phyloP scores from a whole-genome alignment of 1,140 invertebrate species.

The Myzus persicae region DNA sequence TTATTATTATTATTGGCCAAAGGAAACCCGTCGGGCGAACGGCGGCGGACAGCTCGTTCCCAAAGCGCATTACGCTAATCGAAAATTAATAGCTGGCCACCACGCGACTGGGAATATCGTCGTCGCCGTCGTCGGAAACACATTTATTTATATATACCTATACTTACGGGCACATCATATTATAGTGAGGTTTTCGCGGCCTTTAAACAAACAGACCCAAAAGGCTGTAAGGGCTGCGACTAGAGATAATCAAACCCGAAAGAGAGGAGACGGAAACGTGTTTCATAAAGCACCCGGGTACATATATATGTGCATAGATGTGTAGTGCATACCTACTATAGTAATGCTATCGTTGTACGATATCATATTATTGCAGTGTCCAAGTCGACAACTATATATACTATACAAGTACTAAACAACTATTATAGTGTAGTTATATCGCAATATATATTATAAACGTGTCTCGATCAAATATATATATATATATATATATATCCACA shows the following conservation, averaged over 20 bases:
- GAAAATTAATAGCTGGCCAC: constrained; percentile 40
- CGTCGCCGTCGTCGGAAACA: background rate
- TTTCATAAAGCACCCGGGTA: too few species aligned
- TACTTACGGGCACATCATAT: background rate
- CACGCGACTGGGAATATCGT: constrained; percentile 30
- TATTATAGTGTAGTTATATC: background rate
- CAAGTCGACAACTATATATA: background rate
- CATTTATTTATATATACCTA: background rate
- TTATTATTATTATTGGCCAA: constrained; percentile 20
- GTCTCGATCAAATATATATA: too few species aligned
- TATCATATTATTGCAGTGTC: background rate
- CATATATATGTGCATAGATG: background rate
- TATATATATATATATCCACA: background rate
- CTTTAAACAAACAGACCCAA: background rate
- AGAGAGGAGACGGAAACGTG: background rate
- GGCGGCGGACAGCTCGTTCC: background rate
- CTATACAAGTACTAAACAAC: background rate
- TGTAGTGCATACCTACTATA: background rate
- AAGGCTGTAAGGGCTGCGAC: background rate
- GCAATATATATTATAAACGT: background rate
- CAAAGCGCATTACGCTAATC: constrained; percentile 44
- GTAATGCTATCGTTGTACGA: background rate
- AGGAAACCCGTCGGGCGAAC: background rate
- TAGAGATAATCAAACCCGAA: background rate
- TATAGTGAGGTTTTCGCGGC: background rate